phyloP scores from a whole-genome alignment of 2,113 vertebrate species.

The Pteronura brasiliensis region DNA sequence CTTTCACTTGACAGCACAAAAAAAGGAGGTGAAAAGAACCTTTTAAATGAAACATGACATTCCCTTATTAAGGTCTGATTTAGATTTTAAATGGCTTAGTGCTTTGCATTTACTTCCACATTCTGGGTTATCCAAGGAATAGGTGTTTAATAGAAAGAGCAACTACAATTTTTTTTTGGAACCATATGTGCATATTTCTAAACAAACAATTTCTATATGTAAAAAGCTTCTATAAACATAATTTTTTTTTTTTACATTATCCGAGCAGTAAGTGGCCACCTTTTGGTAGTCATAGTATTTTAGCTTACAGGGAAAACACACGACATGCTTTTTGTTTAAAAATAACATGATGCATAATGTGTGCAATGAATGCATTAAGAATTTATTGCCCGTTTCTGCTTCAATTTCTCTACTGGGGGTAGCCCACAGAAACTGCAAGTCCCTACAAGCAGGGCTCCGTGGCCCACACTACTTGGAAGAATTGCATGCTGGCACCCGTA shows the following conservation, averaged over 20 bases:
- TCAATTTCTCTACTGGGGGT: background rate
- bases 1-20: slow-evolving; percentile 77
- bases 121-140: slow-evolving; percentile 65
- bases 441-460: background rate
- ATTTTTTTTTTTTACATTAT: slow-evolving; percentile 18
- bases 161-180: slow-evolving; percentile 57
- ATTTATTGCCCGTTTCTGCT: slow-evolving; percentile 61
- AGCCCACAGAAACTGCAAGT: background rate
- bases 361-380: slow-evolving; percentile 45
- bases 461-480: background rate
- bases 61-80: slow-evolving; percentile 81
- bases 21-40: slow-evolving; percentile 76
- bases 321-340: slow-evolving; percentile 61
- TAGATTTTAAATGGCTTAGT: slow-evolving; percentile 69
- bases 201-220: slow-evolving; percentile 60
- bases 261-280: slow-evolving; percentile 45
- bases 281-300: slow-evolving; percentile 36
- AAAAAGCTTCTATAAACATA: background rate
- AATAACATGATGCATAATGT: slow-evolving; percentile 39
- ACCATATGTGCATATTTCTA: slow-evolving; percentile 57
- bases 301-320: slow-evolving; percentile 51
- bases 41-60: slow-evolving; percentile 83
- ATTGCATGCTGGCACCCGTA: background rate
- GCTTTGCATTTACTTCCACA: background rate
- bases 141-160: slow-evolving; percentile 68